Conservation (phyloP, 2,113 vertebrate species). For the Pelecanus crispus region DNA sequence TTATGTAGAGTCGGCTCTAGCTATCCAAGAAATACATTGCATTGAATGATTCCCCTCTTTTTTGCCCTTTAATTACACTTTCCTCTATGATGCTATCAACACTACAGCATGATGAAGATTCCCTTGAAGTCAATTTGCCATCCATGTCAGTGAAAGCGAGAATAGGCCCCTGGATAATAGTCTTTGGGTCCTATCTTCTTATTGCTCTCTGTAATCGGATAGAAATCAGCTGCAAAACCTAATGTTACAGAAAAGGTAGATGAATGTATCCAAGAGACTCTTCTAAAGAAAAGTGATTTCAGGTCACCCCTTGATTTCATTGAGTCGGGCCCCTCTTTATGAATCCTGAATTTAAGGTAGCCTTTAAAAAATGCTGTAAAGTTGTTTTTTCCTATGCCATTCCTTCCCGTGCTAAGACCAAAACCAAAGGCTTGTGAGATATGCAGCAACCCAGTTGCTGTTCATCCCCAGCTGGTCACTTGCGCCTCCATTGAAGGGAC, state of each 20-base stretch:
- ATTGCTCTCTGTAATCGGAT: background rate
- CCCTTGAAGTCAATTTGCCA: slow-evolving; percentile 18
- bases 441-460: background rate
- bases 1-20: background rate
- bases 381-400: background rate
- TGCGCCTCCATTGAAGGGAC: background rate
- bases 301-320: background rate
- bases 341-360: background rate
- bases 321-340: background rate
- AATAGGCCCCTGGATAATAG: background rate
- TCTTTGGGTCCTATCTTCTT: background rate
- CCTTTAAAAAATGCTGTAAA: background rate
- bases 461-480: accelerated
- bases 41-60: background rate
- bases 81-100: background rate
- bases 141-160: background rate
- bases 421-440: background rate
- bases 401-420: background rate
- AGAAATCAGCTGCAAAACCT: background rate
- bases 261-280: background rate
- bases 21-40: slow-evolving; percentile 11
- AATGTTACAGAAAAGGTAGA: background rate
- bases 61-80: slow-evolving; percentile 38
- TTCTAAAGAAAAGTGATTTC: background rate
- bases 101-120: slow-evolving; percentile 8